Conservation (phyloP, 1,140 invertebrate genomes). For the Ylistrum balloti region DNA sequence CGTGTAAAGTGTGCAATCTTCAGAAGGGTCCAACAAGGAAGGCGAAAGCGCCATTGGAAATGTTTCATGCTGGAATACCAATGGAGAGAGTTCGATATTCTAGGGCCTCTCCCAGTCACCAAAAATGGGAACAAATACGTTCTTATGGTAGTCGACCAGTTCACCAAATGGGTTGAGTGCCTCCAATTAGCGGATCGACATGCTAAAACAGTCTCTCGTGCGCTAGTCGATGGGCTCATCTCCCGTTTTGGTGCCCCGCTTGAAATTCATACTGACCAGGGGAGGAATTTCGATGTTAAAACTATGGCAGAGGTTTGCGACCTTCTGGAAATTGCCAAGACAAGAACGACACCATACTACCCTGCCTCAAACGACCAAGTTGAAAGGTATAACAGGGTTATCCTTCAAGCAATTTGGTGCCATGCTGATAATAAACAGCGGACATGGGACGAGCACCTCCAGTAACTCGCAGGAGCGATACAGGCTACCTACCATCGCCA, state of each 20-base stretch:
- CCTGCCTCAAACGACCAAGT: slow-evolving; percentile 53
- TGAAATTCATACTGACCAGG: slow-evolving; percentile 54
- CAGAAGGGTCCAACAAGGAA: slow-evolving; percentile 39
- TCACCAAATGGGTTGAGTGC: not conserved
- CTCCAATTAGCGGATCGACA: not conserved
- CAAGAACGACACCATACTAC: slow-evolving; percentile 53
- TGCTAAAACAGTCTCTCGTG: too few species aligned
- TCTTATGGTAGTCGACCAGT: not conserved
- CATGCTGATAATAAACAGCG: slow-evolving; percentile 44
- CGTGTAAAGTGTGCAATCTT: slow-evolving; percentile 26
- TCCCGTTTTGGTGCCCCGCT: not conserved
- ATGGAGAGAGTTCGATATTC: not conserved
- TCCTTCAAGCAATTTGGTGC: slow-evolving; percentile 46
- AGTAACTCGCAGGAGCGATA: slow-evolving; percentile 46
- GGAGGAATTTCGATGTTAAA: slow-evolving; percentile 26
- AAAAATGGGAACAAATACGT: not conserved
- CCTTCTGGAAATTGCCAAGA: slow-evolving; percentile 55
- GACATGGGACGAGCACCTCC: slow-evolving; percentile 52
- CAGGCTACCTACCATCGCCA: slow-evolving; percentile 43
- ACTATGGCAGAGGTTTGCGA: slow-evolving; percentile 43
- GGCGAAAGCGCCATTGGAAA: slow-evolving; percentile 8
- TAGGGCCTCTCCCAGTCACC: not conserved
- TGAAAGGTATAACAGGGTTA: slow-evolving; percentile 49
- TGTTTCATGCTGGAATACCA: slow-evolving; percentile 49
- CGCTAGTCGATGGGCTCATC: not conserved